phyloP scores from a whole-genome alignment of 2,888 invertebrate species.

The Zaprionus lineosus region DNA sequence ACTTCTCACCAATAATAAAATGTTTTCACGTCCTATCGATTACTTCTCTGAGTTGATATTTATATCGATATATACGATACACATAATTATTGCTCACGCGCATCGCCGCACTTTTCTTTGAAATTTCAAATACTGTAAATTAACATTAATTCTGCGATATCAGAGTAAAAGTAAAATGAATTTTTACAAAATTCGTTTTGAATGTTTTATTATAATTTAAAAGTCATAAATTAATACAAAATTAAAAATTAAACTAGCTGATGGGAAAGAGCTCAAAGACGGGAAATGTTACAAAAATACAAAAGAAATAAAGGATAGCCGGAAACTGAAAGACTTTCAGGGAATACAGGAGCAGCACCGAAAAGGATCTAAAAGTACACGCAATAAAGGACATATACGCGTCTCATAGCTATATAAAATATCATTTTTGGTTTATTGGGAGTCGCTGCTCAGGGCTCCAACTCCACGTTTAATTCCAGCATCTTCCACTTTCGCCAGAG shows the following conservation, averaged over 20 bases:
- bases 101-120: no score
- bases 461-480: slow-evolving; percentile 16
- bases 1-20: slow-evolving; percentile 23
- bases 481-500: slow-evolving; percentile 9
- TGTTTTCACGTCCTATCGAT: no score
- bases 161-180: no score
- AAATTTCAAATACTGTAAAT: no score
- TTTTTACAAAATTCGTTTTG: slow-evolving; percentile 51
- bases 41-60: no score
- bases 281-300: slow-evolving; percentile 52
- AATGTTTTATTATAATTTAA: slow-evolving; percentile 72
- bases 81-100: no score
- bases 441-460: slow-evolving; percentile 50
- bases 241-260: slow-evolving; percentile 78
- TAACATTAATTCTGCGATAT: no score
- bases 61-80: no score
- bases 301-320: slow-evolving; percentile 43
- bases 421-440: slow-evolving; percentile 81
- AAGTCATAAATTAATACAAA: slow-evolving; percentile 81
- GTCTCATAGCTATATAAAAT: slow-evolving; percentile 51
- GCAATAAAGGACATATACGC: slow-evolving; percentile 4
- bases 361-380: slow-evolving; percentile 12
- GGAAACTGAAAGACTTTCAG: slow-evolving; percentile 29
- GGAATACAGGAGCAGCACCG: slow-evolving; percentile 30
- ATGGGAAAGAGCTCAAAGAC: slow-evolving; percentile 59